Conservation (phyloP, 1,140 invertebrate species). For the Hydropsyche tenuis region DNA sequence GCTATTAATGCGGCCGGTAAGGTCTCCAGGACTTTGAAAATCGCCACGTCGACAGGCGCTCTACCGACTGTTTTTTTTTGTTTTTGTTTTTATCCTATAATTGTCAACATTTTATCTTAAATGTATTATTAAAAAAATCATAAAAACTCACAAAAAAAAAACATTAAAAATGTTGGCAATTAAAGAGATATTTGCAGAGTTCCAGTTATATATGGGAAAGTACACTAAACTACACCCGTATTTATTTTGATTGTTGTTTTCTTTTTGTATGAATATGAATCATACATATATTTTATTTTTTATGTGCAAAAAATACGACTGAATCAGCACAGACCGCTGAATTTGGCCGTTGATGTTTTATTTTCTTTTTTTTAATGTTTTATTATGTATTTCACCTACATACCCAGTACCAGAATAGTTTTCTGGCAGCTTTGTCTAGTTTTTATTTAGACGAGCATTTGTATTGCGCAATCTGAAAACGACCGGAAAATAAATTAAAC, state of each 20-base stretch:
- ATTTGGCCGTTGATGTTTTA: background rate
- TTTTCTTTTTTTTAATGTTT: background rate
- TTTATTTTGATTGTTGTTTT: slow-evolving; percentile 6
- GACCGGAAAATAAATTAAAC: too few relatives aligned
- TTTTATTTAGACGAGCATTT: slow-evolving; percentile 27
- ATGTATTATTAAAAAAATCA: background rate
- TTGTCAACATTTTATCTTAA: slow-evolving; percentile 4
- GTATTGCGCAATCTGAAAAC: background rate
- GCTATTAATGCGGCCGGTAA: slow-evolving; percentile 47
- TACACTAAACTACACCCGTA: slow-evolving; percentile 47
- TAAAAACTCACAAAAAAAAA: slow-evolving; percentile 16
- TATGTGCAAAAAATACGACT: background rate
- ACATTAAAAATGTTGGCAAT: background rate
- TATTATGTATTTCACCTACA: slow-evolving; percentile 5
- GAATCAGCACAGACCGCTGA: slow-evolving; percentile 36
- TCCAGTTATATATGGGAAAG: slow-evolving; percentile 45
- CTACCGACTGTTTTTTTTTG: slow-evolving; percentile 26
- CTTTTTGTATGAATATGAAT: background rate
- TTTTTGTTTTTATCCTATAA: slow-evolving; percentile 10
- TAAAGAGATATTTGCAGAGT: slow-evolving; percentile 32
- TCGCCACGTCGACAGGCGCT: slow-evolving; percentile 48
- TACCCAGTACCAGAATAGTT: slow-evolving; percentile 14
- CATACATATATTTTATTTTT: too few relatives aligned
- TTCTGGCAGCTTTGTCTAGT: slow-evolving; percentile 38
- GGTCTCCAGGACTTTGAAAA: slow-evolving; percentile 42